A percentile compares a stretch with the other conserved stretches of the same genome.
Conservation (phyloP, 2,888 invertebrate species). For the Globia sparganii region DNA sequence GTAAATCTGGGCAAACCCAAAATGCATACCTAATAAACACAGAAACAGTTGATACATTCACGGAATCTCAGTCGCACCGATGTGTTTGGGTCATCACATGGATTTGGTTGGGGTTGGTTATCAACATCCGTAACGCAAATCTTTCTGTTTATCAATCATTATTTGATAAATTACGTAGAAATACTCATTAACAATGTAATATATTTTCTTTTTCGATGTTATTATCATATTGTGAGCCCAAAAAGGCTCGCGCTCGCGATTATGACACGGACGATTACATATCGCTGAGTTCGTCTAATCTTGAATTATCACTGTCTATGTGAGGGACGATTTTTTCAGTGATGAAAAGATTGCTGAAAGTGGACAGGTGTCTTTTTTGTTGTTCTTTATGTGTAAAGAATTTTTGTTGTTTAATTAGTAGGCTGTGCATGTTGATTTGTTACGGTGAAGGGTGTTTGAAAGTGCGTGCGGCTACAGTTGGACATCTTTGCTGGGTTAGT, state of each 20-base stretch:
- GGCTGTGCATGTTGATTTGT: slow-evolving; percentile 46
- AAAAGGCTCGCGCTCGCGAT: slow-evolving; percentile 64
- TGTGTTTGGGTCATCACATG: too few species aligned
- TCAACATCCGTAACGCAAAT: slow-evolving; percentile 1
- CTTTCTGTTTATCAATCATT: neutral
- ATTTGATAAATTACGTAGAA: slow-evolving; percentile 5
- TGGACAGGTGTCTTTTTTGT: slow-evolving; percentile 63
- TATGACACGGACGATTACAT: slow-evolving; percentile 71
- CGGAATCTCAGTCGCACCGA: neutral
- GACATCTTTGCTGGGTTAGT: slow-evolving; percentile 49
- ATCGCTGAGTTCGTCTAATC: slow-evolving; percentile 75
- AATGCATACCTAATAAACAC: neutral
- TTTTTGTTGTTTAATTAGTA: slow-evolving; percentile 48
- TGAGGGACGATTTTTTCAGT: slow-evolving; percentile 69
- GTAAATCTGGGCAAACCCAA: neutral
- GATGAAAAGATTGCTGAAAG: slow-evolving; percentile 67
- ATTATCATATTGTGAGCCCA: slow-evolving; percentile 29
- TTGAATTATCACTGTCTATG: slow-evolving; percentile 65
- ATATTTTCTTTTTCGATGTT: slow-evolving; percentile 2
- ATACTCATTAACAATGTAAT: slow-evolving; percentile 17
- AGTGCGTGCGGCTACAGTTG: slow-evolving; percentile 23
- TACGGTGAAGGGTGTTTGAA: slow-evolving; percentile 43
- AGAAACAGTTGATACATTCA: neutral
- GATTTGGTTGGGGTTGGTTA: neutral
- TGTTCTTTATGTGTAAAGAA: slow-evolving; percentile 46